Evolutionary conservation across 2,797 vertebrate species (phyloP).

Genomic region (Cephalopachus bancanus): DNA sequence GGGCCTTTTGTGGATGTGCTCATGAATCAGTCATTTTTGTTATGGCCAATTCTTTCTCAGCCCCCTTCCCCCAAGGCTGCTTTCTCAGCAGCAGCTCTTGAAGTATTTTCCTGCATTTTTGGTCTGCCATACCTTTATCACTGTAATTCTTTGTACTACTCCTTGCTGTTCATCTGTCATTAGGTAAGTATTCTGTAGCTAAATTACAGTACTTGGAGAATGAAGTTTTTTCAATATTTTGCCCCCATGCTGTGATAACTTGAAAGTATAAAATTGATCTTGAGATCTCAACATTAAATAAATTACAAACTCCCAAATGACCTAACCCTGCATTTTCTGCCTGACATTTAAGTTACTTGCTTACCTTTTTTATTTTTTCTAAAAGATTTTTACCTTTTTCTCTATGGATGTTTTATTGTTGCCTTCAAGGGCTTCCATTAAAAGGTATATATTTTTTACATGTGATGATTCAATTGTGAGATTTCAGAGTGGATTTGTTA

Average conservation of each 20-base stretch:
- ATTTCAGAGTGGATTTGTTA: constrained; percentile 63
- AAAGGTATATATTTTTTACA: constrained; percentile 33
- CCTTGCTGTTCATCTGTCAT: constrained; percentile 46
- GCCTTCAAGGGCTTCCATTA: constrained; percentile 34
- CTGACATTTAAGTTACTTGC: constrained; percentile 57
- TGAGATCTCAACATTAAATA: constrained; percentile 73
- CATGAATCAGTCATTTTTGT: not conserved
- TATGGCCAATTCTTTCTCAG: not conserved
- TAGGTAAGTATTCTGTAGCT: constrained; percentile 51
- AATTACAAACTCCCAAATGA: constrained; percentile 67
- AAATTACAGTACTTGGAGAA: constrained; percentile 69
- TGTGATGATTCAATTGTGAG: constrained; percentile 54
- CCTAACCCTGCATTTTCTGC: constrained; percentile 62
- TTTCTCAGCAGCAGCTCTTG: not conserved
- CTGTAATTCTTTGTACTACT: constrained; percentile 24
- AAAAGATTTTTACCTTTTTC: constrained; percentile 32
- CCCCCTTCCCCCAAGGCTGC: not conserved
- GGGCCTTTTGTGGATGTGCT: not conserved
- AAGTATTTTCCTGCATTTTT: constrained; percentile 15
- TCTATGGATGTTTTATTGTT: not conserved
- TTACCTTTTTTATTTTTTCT: constrained; percentile 27
- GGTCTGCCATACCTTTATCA: not conserved
- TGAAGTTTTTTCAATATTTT: constrained; percentile 64
- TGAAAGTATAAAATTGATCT: constrained; percentile 72
- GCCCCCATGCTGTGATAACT: constrained; percentile 53